phyloP scores from a whole-genome alignment of 2,113 vertebrate species.

The Poeciliopsis retropinna region DNA sequence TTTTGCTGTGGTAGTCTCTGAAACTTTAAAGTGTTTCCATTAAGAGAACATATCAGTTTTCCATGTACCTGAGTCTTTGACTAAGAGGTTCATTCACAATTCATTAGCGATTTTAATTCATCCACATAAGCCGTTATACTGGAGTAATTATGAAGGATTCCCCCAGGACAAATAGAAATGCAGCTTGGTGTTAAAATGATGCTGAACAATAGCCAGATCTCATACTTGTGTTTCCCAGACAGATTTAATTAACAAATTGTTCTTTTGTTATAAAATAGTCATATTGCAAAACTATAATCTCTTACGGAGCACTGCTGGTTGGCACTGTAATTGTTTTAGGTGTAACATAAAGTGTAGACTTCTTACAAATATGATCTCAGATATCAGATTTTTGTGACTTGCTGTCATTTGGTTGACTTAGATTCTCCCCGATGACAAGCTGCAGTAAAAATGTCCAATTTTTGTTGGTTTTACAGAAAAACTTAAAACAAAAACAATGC shows the following conservation, averaged over 20 bases:
- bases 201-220: not conserved
- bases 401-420: not conserved
- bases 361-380: not conserved
- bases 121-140: constrained; percentile 9
- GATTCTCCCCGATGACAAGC: not conserved
- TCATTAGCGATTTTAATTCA: constrained; percentile 42
- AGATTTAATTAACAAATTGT: no score
- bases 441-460: not conserved
- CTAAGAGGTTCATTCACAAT: constrained; percentile 35
- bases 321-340: not conserved
- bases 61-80: constrained; percentile 13
- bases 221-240: no score
- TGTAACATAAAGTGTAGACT: not conserved
- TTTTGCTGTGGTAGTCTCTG: not conserved
- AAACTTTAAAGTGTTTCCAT: constrained; percentile 15
- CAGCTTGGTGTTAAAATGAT: not conserved
- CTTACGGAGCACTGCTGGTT: not conserved
- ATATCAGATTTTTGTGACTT: not conserved
- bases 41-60: constrained; percentile 20
- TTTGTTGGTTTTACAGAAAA: no score
- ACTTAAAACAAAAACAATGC: not conserved
- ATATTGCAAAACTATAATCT: not conserved
- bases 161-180: constrained; percentile 20
- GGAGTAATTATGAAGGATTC: constrained; percentile 38
- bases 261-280: not conserved